Conservation (phyloP, 35 echinoderm and acorn worm species). For the Hemicentrotus pulcherrimus region DNA sequence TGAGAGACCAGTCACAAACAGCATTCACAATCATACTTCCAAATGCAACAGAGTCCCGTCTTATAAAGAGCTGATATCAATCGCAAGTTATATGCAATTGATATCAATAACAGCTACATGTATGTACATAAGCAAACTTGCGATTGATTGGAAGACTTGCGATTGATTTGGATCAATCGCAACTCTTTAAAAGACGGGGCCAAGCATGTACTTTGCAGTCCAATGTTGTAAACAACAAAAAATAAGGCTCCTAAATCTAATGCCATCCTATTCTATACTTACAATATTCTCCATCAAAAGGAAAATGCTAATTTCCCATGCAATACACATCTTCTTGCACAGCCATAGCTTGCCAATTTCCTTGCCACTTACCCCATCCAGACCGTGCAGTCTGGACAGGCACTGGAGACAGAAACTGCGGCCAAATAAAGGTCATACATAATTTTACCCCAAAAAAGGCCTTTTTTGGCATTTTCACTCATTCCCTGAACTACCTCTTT, state of each 20-base stretch:
- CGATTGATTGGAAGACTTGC: too few species aligned
- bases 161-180: too few species aligned
- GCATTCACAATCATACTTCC: too few species aligned
- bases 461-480: background rate
- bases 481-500: too few species aligned
- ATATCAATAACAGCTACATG: too few species aligned
- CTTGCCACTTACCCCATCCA: background rate
- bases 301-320: constrained; percentile 38
- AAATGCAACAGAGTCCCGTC: too few species aligned
- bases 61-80: too few species aligned
- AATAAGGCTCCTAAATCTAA: background rate
- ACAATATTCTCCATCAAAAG: background rate
- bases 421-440: background rate
- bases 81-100: too few species aligned
- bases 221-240: background rate
- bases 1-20: too few species aligned
- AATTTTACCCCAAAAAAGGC: background rate
- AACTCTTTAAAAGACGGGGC: too few species aligned
- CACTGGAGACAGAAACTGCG: background rate
- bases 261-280: background rate
- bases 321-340: background rate
- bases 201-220: background rate
- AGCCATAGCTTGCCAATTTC: constrained; percentile 12
- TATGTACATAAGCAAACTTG: too few species aligned
- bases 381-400: background rate